A percentile compares a stretch with the other conserved stretches of the same genome.
Conservation (phyloP, 2,113 vertebrate species). For the Nestor notabilis region DNA sequence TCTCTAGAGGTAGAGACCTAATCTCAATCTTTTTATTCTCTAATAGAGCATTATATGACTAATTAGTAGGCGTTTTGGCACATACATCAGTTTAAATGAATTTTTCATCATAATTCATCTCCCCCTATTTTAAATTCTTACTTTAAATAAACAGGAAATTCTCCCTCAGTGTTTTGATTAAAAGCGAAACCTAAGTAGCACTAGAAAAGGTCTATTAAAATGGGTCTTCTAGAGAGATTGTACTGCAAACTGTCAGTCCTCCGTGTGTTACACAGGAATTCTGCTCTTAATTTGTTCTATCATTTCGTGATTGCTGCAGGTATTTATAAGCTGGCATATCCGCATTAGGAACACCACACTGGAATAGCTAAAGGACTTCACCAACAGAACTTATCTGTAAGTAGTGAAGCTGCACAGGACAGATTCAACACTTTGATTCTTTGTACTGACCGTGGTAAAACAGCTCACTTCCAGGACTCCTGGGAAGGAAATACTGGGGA, state of each 20-base stretch:
- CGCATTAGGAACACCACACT: not conserved
- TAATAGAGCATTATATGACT: conserved; percentile 42
- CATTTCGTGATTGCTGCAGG: not conserved
- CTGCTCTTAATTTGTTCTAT: not conserved
- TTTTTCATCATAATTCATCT: conserved; percentile 15
- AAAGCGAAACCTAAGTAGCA: not conserved
- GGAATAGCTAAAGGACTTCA: not conserved
- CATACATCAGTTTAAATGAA: not conserved
- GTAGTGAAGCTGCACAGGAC: not conserved
- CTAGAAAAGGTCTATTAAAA: not conserved
- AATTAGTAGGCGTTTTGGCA: conserved; percentile 17
- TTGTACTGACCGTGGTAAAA: not conserved
- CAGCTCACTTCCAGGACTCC: not conserved
- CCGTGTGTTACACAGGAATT: not conserved
- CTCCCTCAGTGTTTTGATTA: not conserved
- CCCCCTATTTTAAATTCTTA: not conserved
- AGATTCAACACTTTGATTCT: not conserved
- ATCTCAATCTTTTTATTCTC: conserved; percentile 48
- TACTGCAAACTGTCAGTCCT: not conserved
- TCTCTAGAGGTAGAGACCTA: conserved; percentile 35
- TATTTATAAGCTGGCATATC: not conserved
- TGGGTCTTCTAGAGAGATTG: not conserved
- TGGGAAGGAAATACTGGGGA: not conserved
- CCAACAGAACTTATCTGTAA: not conserved
- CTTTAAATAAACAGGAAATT: not conserved